phyloP scores from a whole-genome alignment of 2,797 vertebrate species.

The Cossypha dichroa region DNA sequence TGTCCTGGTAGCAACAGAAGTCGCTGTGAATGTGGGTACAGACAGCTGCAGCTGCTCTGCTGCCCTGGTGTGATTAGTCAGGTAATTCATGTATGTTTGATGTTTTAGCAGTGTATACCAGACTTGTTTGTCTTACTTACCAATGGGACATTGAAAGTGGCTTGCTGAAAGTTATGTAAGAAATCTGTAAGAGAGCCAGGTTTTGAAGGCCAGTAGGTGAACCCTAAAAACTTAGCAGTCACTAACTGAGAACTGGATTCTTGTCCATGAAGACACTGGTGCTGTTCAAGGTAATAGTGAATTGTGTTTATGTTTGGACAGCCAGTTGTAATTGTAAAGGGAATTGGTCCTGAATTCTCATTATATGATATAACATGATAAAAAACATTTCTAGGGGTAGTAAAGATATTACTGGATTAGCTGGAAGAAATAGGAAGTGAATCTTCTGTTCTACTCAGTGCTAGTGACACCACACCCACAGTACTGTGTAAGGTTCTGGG shows the following conservation, averaged over 20 bases:
- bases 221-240: background rate
- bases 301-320: background rate
- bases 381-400: background rate
- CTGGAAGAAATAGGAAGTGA: background rate
- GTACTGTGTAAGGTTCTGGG: background rate
- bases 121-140: background rate
- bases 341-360: background rate
- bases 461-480: background rate
- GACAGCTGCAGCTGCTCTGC: background rate
- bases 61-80: background rate
- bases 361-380: background rate
- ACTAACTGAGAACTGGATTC: background rate
- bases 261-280: background rate
- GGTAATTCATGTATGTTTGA: background rate
- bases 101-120: background rate
- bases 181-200: background rate
- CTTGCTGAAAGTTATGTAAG: background rate
- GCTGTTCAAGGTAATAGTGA: constrained; percentile 46
- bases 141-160: background rate
- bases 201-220: background rate
- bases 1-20: background rate
- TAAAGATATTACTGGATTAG: background rate
- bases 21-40: background rate
- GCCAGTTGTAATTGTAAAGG: background rate
- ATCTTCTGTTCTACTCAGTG: background rate